Evolutionary conservation across 1,140 invertebrate genomes (phyloP).

Genomic region (Procambarus virginalis): DNA sequence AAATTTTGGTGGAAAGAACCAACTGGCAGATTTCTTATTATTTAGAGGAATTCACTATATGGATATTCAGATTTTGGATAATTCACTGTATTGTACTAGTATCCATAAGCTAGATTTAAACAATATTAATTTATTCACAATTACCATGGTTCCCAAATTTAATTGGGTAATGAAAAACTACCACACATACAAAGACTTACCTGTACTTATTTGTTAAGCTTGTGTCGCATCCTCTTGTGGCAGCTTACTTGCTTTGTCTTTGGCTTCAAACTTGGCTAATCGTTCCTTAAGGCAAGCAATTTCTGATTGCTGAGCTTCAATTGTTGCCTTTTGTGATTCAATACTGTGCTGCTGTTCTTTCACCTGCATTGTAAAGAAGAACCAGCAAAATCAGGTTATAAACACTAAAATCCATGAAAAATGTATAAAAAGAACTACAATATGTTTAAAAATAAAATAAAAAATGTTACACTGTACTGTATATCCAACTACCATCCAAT

Average conservation of each 20-base stretch:
- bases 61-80: too few species aligned
- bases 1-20: too few species aligned
- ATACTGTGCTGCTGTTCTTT: slow-evolving; percentile 14
- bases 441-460: too few species aligned
- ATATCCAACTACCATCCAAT: too few species aligned
- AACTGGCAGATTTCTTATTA: too few species aligned
- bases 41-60: too few species aligned
- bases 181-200: background rate
- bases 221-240: background rate
- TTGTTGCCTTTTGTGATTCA: slow-evolving; percentile 5
- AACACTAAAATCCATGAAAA: background rate
- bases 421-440: background rate
- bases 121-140: too few species aligned
- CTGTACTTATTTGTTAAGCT: background rate
- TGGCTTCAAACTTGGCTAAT: background rate
- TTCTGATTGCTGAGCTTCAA: background rate
- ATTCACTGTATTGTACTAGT: too few species aligned
- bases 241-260: background rate
- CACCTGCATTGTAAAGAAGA: background rate
- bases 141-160: too few species aligned
- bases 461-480: too few species aligned
- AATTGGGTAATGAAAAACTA: too few species aligned
- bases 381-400: background rate
- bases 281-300: background rate
- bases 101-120: too few species aligned